These are phyloP conservation scores for Onthophagus taurus DNA, from an alignment of 1,140 invertebrate species.

Conservation along the genomic window DNA sequence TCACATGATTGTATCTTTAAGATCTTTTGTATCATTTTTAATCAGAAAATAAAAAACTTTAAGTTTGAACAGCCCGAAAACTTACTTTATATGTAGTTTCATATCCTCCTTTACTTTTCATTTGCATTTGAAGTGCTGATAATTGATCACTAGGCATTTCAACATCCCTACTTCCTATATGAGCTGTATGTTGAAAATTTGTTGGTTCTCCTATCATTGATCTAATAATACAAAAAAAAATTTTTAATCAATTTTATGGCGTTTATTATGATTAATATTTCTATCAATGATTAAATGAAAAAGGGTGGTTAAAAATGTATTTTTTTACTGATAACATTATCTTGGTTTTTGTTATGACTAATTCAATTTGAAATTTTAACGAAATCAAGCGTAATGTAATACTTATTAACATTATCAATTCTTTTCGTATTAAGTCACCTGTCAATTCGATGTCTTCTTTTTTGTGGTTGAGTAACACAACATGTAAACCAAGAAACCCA, in stretches of 20 bases:
- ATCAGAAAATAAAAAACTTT: not conserved
- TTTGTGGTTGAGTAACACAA: slow-evolving; percentile 49
- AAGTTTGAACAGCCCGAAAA: not conserved
- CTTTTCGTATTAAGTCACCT: too few relatives aligned
- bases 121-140: slow-evolving; percentile 57
- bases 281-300: too few relatives aligned
- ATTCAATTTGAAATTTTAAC: too few relatives aligned
- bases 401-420: too few relatives aligned
- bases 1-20: too few relatives aligned
- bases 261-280: too few relatives aligned
- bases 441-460: slow-evolving; percentile 33
- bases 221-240: slow-evolving; percentile 33
- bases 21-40: too few relatives aligned
- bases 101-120: slow-evolving; percentile 69
- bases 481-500: slow-evolving; percentile 66
- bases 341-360: too few relatives aligned
- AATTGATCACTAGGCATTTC: slow-evolving; percentile 53
- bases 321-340: too few relatives aligned
- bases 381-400: too few relatives aligned
- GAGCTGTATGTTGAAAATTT: slow-evolving; percentile 72
- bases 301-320: too few relatives aligned
- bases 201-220: slow-evolving; percentile 76
- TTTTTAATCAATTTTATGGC: too few relatives aligned
- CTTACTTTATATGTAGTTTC: slow-evolving; percentile 44
- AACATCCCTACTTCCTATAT: slow-evolving; percentile 67